phyloP scores from a whole-genome alignment of 2,113 vertebrate species.

The Macquaria australasica region DNA sequence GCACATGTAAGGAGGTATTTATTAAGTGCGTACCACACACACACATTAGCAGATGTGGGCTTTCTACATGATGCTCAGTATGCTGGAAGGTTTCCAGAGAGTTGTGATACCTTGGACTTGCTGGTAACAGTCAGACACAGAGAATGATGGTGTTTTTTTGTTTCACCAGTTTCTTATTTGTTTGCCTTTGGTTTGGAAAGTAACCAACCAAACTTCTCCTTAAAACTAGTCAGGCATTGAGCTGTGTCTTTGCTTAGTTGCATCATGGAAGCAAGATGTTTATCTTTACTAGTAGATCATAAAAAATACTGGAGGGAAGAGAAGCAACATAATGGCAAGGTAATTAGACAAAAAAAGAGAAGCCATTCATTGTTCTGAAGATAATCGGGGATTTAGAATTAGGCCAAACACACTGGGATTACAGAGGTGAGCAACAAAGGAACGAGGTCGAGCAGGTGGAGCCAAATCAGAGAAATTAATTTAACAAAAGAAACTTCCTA shows the following conservation, averaged over 20 bases:
- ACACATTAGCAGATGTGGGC: conserved; percentile 40
- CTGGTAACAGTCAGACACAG: neutral
- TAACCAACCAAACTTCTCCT: neutral
- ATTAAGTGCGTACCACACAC: conserved; percentile 31
- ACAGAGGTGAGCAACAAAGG: neutral
- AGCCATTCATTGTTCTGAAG: too few relatives aligned
- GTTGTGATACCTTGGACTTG: neutral
- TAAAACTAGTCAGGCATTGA: neutral
- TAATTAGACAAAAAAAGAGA: too few relatives aligned
- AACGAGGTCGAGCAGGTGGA: neutral
- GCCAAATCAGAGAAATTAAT: neutral
- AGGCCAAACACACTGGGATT: neutral
- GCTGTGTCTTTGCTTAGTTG: neutral
- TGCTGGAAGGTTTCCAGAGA: neutral
- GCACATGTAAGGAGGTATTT: conserved; percentile 45
- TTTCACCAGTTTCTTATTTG: neutral
- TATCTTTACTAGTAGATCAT: neutral
- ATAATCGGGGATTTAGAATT: neutral
- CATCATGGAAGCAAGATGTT: neutral
- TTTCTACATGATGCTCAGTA: conserved; percentile 12
- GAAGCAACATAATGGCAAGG: too few relatives aligned
- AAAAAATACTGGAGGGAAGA: too few relatives aligned
- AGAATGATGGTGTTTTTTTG: neutral
- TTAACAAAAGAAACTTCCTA: neutral
- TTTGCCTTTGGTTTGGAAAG: neutral